phyloP scores from a whole-genome alignment of 2,888 invertebrate genomes.

The Pedicia rivosa region DNA sequence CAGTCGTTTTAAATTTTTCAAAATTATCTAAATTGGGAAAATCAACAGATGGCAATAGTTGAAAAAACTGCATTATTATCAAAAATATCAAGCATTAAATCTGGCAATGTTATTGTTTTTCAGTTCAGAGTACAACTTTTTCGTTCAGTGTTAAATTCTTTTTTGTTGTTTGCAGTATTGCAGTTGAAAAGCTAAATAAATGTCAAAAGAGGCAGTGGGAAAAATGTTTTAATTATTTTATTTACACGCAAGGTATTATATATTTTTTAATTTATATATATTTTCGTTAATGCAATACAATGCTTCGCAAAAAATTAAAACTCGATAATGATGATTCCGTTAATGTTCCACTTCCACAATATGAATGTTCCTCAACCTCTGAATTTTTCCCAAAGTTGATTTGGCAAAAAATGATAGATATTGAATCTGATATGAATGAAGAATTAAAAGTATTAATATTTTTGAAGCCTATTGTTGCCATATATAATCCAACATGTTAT shows the following conservation, averaged over 20 bases:
- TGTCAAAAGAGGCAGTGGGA: no score
- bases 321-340: background rate
- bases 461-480: slow-evolving; percentile 18
- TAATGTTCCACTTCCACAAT: background rate
- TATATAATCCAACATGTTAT: slow-evolving; percentile 80
- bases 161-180: slow-evolving; percentile 21
- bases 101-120: no score
- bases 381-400: background rate
- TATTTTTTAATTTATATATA: no score
- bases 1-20: no score
- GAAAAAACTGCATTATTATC: no score
- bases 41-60: no score
- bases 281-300: background rate
- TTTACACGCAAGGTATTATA: no score
- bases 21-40: no score
- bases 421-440: background rate
- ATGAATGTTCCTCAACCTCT: background rate
- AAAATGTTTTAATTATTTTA: no score
- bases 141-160: no score
- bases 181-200: slow-evolving; percentile 12
- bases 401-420: background rate
- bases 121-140: no score
- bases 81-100: no score
- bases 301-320: slow-evolving; percentile 6
- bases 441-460: background rate